These are phyloP conservation scores for Erythrolamprus reginae DNA, from an alignment of 2,113 vertebrate genomes.

Conservation along the genomic window DNA sequence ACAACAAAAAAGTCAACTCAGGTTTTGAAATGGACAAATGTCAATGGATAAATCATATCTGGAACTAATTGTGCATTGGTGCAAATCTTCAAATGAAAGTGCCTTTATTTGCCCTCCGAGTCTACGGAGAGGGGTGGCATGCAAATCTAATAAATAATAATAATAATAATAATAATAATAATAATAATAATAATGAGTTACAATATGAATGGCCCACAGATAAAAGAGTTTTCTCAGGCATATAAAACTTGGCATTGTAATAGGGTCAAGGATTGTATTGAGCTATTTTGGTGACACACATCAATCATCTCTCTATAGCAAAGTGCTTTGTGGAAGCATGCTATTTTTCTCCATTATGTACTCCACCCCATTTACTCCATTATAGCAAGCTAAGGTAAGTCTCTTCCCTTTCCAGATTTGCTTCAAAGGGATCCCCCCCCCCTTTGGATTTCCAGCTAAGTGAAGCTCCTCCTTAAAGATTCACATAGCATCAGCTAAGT, in stretches of 20 bases:
- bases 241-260: background rate
- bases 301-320: background rate
- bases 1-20: background rate
- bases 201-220: background rate
- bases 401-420: background rate
- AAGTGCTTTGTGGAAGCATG: background rate
- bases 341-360: background rate
- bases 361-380: background rate
- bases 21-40: background rate
- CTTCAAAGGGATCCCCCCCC: background rate
- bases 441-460: background rate
- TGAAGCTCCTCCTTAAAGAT: background rate
- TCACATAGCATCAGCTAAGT: background rate
- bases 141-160: too few relatives aligned
- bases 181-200: too few relatives aligned
- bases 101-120: background rate
- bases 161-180: too few relatives aligned
- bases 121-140: too few relatives aligned
- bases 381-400: background rate
- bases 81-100: background rate
- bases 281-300: background rate
- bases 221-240: background rate
- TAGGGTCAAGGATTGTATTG: background rate
- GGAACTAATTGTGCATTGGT: background rate
- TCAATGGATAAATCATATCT: background rate